Evolutionary conservation across 2,888 invertebrate species (phyloP).

Genomic region (Stenchaetothrips biformis): DNA sequence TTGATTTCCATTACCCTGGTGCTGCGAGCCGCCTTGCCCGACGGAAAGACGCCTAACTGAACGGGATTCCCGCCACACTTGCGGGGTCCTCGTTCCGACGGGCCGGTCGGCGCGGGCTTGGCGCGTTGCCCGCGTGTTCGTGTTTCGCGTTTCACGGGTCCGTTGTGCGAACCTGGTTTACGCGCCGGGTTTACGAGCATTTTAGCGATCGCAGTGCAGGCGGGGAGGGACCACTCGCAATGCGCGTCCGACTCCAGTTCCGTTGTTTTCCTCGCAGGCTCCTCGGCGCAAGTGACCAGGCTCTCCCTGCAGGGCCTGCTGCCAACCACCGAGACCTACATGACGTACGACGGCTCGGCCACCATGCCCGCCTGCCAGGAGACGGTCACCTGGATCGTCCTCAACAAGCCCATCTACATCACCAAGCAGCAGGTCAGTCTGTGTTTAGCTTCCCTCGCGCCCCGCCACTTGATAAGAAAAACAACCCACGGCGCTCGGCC

Average conservation of each 20-base stretch:
- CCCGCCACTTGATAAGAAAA: neutral
- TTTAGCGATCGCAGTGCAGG: too few relatives aligned
- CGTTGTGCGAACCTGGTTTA: too few relatives aligned
- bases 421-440: slow-evolving; percentile 89
- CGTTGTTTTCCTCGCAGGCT: slow-evolving; percentile 54
- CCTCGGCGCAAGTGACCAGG: slow-evolving; percentile 76
- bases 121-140: too few relatives aligned
- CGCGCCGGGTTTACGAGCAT: too few relatives aligned
- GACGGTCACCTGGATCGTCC: slow-evolving; percentile 96
- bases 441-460: neutral
- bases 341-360: slow-evolving; percentile 97
- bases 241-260: too few relatives aligned
- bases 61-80: too few relatives aligned
- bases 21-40: too few relatives aligned
- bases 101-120: too few relatives aligned
- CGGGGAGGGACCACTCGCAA: too few relatives aligned
- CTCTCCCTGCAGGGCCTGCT: slow-evolving; percentile 82
- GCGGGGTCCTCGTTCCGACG: too few relatives aligned
- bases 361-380: slow-evolving; percentile 97
- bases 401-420: slow-evolving; percentile 97
- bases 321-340: slow-evolving; percentile 91
- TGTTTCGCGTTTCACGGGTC: too few relatives aligned
- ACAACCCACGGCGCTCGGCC: neutral
- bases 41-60: too few relatives aligned
- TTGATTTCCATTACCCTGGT: slow-evolving; percentile 13